Evolutionary conservation across 1,140 invertebrate genomes (phyloP).

Genomic region (Notospermus geniculatus): DNA sequence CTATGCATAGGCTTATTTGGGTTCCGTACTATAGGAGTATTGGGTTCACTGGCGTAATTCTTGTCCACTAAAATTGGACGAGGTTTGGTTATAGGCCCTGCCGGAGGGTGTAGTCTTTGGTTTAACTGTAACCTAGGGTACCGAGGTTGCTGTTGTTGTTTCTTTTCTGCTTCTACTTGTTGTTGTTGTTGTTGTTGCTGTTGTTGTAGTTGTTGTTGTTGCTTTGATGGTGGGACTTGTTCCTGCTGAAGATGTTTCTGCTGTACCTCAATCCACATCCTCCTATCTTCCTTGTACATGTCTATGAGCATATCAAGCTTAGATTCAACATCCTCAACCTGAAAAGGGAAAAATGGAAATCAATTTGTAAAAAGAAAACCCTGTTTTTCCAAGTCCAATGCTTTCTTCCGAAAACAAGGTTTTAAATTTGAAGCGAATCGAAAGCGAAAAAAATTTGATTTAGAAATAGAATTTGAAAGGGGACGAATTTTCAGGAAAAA

Average conservation of each 20-base stretch:
- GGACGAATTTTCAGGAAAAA: too few species aligned
- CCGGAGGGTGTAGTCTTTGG: slow-evolving; percentile 30
- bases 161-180: slow-evolving; percentile 19
- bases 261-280: slow-evolving; percentile 20
- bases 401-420: too few species aligned
- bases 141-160: slow-evolving; percentile 15
- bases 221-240: neutral
- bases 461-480: too few species aligned
- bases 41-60: slow-evolving; percentile 72
- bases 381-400: neutral
- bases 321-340: slow-evolving; percentile 88
- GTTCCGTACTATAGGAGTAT: slow-evolving; percentile 65
- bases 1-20: slow-evolving; percentile 67
- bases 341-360: slow-evolving; percentile 18
- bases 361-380: neutral
- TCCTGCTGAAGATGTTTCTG: slow-evolving; percentile 10
- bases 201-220: slow-evolving; percentile 7
- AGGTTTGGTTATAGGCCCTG: slow-evolving; percentile 25
- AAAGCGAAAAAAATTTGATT: too few species aligned
- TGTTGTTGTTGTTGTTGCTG: slow-evolving; percentile 4
- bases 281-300: slow-evolving; percentile 84
- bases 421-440: too few species aligned
- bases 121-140: slow-evolving; percentile 33
- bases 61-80: slow-evolving; percentile 62
- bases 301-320: slow-evolving; percentile 92